These are phyloP conservation scores for Zoroaster sp. DNA, from an alignment of 53 echinoderm and acorn worm species.

Conservation along the genomic window DNA sequence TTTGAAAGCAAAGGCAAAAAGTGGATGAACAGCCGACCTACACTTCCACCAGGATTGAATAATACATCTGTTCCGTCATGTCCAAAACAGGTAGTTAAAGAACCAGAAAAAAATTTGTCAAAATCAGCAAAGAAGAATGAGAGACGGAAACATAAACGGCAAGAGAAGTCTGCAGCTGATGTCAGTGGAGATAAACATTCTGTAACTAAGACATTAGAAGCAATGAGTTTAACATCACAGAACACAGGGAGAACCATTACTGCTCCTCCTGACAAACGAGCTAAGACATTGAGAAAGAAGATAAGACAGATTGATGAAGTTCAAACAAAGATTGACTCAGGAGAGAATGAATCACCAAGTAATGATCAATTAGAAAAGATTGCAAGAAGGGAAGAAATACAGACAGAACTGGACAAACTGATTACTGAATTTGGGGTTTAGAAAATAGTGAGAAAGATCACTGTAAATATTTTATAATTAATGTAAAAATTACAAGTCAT, in stretches of 20 bases:
- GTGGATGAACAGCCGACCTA: constrained; percentile 92
- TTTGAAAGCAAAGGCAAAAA: constrained; percentile 97
- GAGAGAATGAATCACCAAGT: constrained; percentile 63
- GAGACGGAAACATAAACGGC: constrained; percentile 82
- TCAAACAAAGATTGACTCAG: constrained; percentile 80
- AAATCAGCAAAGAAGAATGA: constrained; percentile 98
- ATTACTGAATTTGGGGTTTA: constrained; percentile 42
- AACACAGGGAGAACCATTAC: not conserved
- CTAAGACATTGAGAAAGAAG: constrained; percentile 91
- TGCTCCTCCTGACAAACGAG: constrained; percentile 70
- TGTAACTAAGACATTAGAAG: not conserved
- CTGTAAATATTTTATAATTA: not conserved
- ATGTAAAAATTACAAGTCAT: too few relatives aligned
- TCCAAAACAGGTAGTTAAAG: constrained; percentile 2
- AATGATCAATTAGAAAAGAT: constrained; percentile 87
- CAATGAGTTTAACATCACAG: not conserved
- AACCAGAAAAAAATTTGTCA: constrained; percentile 57
- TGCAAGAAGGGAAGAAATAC: constrained; percentile 53
- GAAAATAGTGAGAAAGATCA: not conserved
- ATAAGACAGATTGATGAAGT: constrained; percentile 91
- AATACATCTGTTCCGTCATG: constrained; percentile 22
- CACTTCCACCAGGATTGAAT: constrained; percentile 84
- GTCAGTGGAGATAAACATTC: not conserved
- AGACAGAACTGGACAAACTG: constrained; percentile 69
- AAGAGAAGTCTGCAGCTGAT: constrained; percentile 57